These are phyloP conservation scores for Sesamia inferens DNA, from an alignment of 2,888 invertebrate genomes.

Conservation along the genomic window DNA sequence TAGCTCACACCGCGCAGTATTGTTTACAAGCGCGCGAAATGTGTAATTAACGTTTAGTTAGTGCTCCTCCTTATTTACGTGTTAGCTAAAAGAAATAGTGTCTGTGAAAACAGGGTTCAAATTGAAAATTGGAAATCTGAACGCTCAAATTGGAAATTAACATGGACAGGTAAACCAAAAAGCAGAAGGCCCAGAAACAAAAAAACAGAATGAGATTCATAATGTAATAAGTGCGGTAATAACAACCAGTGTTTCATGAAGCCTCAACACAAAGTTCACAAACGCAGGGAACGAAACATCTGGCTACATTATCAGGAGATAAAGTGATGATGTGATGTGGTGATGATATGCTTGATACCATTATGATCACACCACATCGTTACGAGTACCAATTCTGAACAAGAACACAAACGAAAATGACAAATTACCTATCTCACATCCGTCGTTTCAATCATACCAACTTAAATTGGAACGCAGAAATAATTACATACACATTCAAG, in stretches of 20 bases:
- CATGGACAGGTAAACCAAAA: neutral
- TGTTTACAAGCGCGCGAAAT: slow-evolving; percentile 65
- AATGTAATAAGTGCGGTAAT: slow-evolving; percentile 1
- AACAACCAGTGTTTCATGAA: neutral
- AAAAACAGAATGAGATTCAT: neutral
- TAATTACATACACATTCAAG: slow-evolving; percentile 73
- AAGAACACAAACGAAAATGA: slow-evolving; percentile 65
- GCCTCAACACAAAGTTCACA: slow-evolving; percentile 17
- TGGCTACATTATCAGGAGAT: slow-evolving; percentile 60
- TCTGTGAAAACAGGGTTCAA: neutral
- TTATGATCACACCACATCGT: slow-evolving; percentile 43
- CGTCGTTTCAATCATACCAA: slow-evolving; percentile 75
- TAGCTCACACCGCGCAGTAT: slow-evolving; percentile 63
- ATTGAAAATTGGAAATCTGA: neutral
- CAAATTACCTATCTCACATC: slow-evolving; percentile 74
- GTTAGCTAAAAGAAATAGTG: slow-evolving; percentile 13
- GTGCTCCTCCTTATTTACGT: slow-evolving; percentile 39
- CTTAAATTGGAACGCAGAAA: slow-evolving; percentile 74
- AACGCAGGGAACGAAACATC: slow-evolving; percentile 50
- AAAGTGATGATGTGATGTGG: too few relatives aligned
- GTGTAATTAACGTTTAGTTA: slow-evolving; percentile 64
- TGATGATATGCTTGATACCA: too few relatives aligned
- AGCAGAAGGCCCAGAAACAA: neutral
- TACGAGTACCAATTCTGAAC: slow-evolving; percentile 52
- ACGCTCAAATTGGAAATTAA: neutral